phyloP scores from a whole-genome alignment of 1,140 invertebrate species.

The Brachionus calyciflorus region DNA sequence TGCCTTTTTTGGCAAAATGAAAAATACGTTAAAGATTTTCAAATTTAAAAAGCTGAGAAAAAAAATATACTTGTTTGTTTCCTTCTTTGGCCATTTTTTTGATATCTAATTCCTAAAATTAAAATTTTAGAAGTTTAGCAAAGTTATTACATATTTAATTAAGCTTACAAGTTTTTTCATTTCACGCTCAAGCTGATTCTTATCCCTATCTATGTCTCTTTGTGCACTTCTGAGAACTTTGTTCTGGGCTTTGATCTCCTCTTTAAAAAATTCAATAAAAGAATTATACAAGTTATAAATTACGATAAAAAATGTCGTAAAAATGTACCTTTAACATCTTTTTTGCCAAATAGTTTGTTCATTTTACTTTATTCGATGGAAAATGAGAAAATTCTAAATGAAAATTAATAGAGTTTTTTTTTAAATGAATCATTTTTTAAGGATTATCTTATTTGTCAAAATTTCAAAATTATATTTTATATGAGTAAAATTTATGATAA shows the following conservation, averaged over 20 bases:
- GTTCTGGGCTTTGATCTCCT: conserved; percentile 78
- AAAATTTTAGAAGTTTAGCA: conserved; percentile 21
- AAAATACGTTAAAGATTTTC: background rate
- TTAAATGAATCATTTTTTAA: too few relatives aligned
- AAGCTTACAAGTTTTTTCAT: conserved; percentile 77
- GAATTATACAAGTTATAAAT: conserved; percentile 18
- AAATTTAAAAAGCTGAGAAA: background rate
- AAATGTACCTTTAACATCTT: conserved; percentile 30
- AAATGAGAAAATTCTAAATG: too few relatives aligned
- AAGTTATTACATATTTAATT: too few relatives aligned
- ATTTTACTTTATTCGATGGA: background rate
- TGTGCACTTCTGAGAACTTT: conserved; percentile 73
- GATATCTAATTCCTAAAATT: conserved; percentile 74
- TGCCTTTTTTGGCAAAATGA: conserved; percentile 50
- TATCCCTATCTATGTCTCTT: conserved; percentile 78
- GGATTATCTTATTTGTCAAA: too few relatives aligned
- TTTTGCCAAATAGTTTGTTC: conserved; percentile 28
- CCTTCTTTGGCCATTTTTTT: conserved; percentile 80
- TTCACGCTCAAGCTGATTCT: conserved; percentile 74
- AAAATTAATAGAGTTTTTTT: too few relatives aligned
- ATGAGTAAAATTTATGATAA: background rate
- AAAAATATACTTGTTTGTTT: conserved; percentile 71
- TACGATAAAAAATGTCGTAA: background rate
- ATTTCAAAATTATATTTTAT: too few relatives aligned
- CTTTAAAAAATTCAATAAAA: conserved; percentile 63